Base-by-base conservation (phyloP, 2,113 vertebrate species). In the Periophthalmus modestus region DNA sequence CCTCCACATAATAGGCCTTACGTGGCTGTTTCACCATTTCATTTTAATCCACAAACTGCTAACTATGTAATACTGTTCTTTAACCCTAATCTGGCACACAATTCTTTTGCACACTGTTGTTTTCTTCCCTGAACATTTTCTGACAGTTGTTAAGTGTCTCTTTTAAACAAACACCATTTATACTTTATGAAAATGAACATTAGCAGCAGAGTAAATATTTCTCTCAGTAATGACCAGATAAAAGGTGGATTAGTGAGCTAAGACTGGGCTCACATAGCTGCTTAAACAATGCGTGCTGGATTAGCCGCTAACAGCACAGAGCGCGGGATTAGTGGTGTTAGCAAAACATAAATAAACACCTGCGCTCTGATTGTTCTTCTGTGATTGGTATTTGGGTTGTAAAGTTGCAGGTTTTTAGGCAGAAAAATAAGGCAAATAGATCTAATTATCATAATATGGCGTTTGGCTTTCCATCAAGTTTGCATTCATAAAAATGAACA, bases 191-290 rank as follows among this genome's bases (percentile, higher is more conserved):
- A n/a, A 73, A 15, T 77, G 54, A 7, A 21, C 34, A 50, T 75
- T 79, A 81, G 19, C 70, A 74, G 62, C 68, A 36, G 61, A 72
- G 65, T 78, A 46, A 52, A 71, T 50, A 19, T 54, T 10, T 62
- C 67, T 34, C 12, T 18, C 77, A 15, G 43, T 65, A 15, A 66
- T 55, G 9, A 46, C 21, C 43, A 67, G 69, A 63, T 62, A 24
- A 43, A 73, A 39, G 65, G 11, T 39, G 3, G 23, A 28, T 79
- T 61, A 68, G 23, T 33, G 19, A 21, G 57, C 55, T 79, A 15
- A 52, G 34, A 82, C 76, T 86, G 82, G 72, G 69, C 76, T 77
- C 68, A 83, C 88, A 84, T 75, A 34, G 80, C 88, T 86, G 82
- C 72, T 66, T 71, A 70, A n/a, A 69, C 73, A 52, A 80, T 79